Conservation (phyloP, 2,888 invertebrate genomes). For the Drosophila birchii region DNA sequence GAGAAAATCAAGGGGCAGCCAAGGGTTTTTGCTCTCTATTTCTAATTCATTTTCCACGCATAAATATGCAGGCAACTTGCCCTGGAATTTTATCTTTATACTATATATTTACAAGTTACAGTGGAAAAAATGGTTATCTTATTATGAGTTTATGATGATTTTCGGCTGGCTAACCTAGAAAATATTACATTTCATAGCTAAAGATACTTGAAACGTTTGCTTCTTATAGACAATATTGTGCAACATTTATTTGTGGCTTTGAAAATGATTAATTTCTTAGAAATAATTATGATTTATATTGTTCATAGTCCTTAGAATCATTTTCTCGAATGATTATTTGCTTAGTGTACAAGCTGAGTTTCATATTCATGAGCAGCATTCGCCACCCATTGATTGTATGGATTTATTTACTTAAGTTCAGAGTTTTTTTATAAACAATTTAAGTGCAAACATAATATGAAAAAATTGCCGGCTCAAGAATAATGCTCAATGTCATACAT, state of each 20-base stretch:
- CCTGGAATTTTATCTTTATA: constrained; percentile 33
- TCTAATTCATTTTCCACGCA: constrained; percentile 8
- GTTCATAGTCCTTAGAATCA: not conserved
- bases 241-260: not conserved
- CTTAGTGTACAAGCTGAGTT: not conserved
- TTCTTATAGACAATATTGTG: too few relatives aligned
- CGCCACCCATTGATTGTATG: constrained; percentile 15
- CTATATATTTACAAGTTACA: not conserved
- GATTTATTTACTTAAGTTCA: constrained; percentile 40
- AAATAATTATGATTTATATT: constrained; percentile 1
- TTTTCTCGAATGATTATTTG: constrained; percentile 1
- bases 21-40: constrained; percentile 5
- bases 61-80: constrained; percentile 37
- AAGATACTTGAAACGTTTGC: not conserved
- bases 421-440: constrained; percentile 43
- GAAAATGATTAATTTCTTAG: not conserved
- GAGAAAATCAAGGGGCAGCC: constrained; percentile 45
- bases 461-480: constrained; percentile 44
- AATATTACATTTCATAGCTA: not conserved
- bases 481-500: constrained; percentile 49
- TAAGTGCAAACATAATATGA: constrained; percentile 56
- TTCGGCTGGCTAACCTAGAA: not conserved
- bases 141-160: not conserved
- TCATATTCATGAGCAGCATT: constrained; percentile 29
- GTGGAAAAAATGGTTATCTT: not conserved